Percentiles rank a stretch among this genome's conserved stretches.
phyloP scores from a whole-genome alignment of 1,140 invertebrate genomes.

The Eueides isabella region DNA sequence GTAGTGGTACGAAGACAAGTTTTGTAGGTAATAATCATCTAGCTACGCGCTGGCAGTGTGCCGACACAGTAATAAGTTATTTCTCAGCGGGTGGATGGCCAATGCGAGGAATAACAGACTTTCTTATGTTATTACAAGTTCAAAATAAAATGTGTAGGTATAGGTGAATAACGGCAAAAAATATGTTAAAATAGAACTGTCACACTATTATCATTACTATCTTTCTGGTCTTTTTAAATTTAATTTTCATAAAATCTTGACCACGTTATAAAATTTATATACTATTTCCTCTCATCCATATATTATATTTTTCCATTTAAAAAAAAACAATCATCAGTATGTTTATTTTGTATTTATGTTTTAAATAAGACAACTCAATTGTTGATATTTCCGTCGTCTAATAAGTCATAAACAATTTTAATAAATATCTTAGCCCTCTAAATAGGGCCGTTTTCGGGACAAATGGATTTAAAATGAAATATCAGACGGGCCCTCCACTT shows the following conservation, averaged over 20 bases:
- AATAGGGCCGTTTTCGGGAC: constrained; percentile 51
- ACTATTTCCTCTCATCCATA: too few species aligned
- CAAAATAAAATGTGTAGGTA: neutral
- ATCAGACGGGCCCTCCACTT: constrained; percentile 62
- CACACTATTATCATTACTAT: too few species aligned
- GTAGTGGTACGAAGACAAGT: constrained; percentile 48
- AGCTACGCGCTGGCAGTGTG: constrained; percentile 57
- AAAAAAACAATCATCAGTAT: too few species aligned
- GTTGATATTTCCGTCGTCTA: neutral
- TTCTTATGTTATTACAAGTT: constrained; percentile 16
- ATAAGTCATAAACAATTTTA: neutral
- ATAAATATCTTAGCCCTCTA: constrained; percentile 15
- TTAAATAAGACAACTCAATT: neutral
- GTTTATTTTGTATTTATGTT: neutral
- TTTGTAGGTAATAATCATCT: constrained; percentile 62
- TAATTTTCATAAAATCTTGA: too few species aligned
- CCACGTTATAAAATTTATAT: too few species aligned
- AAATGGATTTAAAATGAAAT: constrained; percentile 67
- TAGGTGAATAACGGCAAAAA: neutral
- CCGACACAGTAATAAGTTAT: constrained; percentile 67
- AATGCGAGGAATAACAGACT: constrained; percentile 51
- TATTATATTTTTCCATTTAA: too few species aligned
- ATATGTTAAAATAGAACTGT: neutral
- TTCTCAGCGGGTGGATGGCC: constrained; percentile 57
- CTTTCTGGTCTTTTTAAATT: too few species aligned